These are phyloP conservation scores for Tinamus guttatus DNA, from an alignment of 2,113 vertebrate species.

Conservation along the genomic window DNA sequence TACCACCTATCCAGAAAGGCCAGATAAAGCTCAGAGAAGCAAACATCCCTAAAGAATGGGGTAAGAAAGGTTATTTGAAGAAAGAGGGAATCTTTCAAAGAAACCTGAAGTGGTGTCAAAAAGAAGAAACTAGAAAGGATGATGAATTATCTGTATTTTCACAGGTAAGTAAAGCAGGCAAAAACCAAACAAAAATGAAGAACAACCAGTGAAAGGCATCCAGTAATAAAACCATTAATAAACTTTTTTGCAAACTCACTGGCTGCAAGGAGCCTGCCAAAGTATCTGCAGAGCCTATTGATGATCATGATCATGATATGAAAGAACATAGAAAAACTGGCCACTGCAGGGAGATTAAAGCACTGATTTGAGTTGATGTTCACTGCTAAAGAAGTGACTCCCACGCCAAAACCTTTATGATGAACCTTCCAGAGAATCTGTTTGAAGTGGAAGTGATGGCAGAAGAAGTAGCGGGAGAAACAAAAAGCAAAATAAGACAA, in stretches of 20 bases:
- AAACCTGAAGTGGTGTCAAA: background rate
- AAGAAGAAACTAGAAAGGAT: background rate
- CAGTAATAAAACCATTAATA: background rate
- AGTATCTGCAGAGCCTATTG: background rate
- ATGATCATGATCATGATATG: background rate
- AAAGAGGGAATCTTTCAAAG: background rate
- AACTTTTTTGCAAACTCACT: background rate
- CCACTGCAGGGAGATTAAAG: background rate
- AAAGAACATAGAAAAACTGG: background rate
- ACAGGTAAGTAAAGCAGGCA: background rate
- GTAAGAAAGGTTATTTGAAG: background rate
- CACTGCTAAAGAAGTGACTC: background rate
- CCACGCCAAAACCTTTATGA: background rate
- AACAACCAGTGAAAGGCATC: background rate
- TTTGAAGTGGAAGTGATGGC: background rate
- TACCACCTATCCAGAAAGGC: background rate
- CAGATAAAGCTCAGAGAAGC: background rate
- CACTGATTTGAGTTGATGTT: background rate
- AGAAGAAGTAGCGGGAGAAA: background rate
- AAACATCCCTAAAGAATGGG: background rate
- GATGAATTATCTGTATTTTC: background rate
- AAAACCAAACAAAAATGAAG: background rate
- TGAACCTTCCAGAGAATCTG: background rate
- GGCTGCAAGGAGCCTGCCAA: background rate
- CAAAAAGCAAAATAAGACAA: background rate